These are phyloP conservation scores for Neogale vison DNA, from an alignment of 2,113 vertebrate species.

Conservation along the genomic window DNA sequence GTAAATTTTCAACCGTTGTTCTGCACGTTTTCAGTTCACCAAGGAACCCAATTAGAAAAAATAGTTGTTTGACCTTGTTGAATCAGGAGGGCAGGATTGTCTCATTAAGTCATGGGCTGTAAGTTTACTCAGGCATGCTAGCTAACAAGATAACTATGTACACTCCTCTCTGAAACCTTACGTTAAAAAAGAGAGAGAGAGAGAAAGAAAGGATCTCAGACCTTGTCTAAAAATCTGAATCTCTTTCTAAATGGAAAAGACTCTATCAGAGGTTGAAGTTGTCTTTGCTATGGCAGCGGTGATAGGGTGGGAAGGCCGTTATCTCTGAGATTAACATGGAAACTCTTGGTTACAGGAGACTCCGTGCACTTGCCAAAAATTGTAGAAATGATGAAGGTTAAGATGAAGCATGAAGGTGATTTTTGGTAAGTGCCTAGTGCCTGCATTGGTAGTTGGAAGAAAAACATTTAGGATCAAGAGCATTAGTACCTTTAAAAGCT, in stretches of 20 bases:
- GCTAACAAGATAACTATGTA: background rate
- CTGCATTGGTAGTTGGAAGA: rapidly evolving
- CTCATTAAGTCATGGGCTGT: background rate
- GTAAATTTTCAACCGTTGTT: rapidly evolving
- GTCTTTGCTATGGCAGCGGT: background rate
- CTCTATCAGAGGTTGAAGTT: background rate
- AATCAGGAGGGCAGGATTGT: no score
- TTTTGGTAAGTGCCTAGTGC: rapidly evolving
- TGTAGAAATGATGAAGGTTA: background rate
- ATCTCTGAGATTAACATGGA: background rate
- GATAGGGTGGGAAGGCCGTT: background rate
- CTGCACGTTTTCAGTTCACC: background rate
- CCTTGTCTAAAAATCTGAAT: background rate
- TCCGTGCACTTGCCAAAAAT: no score
- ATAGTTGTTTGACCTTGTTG: rapidly evolving
- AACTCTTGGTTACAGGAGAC: rapidly evolving
- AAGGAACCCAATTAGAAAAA: background rate
- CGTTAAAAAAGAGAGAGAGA: background rate
- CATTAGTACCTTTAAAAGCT: background rate
- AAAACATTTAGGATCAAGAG: background rate
- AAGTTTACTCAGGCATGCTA: background rate
- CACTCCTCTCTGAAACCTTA: background rate
- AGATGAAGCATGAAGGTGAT: background rate
- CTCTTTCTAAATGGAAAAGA: background rate
- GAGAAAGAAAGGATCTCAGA: background rate